Conservation (phyloP, 2,797 vertebrate species). For the Selene dorsalis region DNA sequence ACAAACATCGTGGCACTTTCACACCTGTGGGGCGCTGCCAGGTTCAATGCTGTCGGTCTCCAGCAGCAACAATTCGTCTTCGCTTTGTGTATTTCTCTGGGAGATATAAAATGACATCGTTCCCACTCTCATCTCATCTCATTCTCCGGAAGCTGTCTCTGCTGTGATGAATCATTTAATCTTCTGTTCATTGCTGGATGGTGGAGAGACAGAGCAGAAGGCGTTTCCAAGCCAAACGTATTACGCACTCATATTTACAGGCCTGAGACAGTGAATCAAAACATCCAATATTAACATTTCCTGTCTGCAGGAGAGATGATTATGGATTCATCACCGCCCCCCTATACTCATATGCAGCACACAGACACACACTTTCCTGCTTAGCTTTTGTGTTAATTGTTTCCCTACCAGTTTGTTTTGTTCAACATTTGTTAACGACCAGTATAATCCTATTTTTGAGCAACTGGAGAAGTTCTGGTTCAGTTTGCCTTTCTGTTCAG, state of each 20-base stretch:
- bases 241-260: conserved; percentile 58
- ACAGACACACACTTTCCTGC: conserved; percentile 4
- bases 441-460: background rate
- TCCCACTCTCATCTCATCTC: conserved; percentile 74
- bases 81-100: conserved; percentile 65
- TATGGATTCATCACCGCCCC: conserved; percentile 36
- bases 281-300: conserved; percentile 66
- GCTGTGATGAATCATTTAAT: conserved; percentile 81
- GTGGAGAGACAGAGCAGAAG: conserved; percentile 60
- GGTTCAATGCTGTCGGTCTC: conserved; percentile 46
- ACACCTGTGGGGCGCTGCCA: conserved; percentile 44
- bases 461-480: background rate
- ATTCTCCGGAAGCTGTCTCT: conserved; percentile 72
- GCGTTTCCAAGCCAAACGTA: conserved; percentile 64
- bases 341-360: conserved; percentile 24
- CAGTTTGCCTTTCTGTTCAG: too few relatives aligned
- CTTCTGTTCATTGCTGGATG: conserved; percentile 64
- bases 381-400: conserved; percentile 17
- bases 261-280: conserved; percentile 62
- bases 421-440: conserved; percentile 22
- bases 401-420: conserved; percentile 18
- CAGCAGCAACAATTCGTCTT: conserved; percentile 67
- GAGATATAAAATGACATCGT: conserved; percentile 74
- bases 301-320: conserved; percentile 58
- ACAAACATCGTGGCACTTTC: conserved; percentile 34